These are phyloP conservation scores for Platichthys flesus DNA, from an alignment of 2,113 vertebrate species.

Conservation along the genomic window DNA sequence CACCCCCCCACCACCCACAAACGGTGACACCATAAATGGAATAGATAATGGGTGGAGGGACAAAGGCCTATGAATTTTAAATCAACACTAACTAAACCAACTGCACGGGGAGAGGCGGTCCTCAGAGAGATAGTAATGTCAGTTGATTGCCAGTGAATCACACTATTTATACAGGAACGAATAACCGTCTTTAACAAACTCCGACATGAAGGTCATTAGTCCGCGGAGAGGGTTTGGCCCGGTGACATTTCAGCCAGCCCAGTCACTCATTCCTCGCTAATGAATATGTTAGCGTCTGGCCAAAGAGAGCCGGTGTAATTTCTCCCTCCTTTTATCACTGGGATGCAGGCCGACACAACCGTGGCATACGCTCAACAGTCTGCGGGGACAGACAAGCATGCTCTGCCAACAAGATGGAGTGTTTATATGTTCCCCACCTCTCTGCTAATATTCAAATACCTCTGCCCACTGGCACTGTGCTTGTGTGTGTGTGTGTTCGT, in stretches of 20 bases:
- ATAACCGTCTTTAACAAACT: not conserved
- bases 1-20: no score
- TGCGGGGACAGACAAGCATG: slow-evolving; percentile 66
- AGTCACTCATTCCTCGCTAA: slow-evolving; percentile 77
- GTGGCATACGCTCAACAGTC: slow-evolving; percentile 69
- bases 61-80: no score
- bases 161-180: not conserved
- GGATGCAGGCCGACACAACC: slow-evolving; percentile 73
- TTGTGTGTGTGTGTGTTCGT: not conserved
- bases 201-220: slow-evolving; percentile 67
- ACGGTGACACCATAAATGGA: no score
- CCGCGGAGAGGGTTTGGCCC: slow-evolving; percentile 62
- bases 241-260: slow-evolving; percentile 76
- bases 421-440: slow-evolving; percentile 67
- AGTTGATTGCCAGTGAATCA: not conserved
- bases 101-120: no score
- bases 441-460: slow-evolving; percentile 70
- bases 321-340: slow-evolving; percentile 79
- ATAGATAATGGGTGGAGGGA: no score
- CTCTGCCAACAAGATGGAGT: slow-evolving; percentile 76
- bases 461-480: slow-evolving; percentile 39
- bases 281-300: slow-evolving; percentile 73
- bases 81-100: no score
- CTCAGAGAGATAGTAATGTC: not conserved
- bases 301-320: slow-evolving; percentile 58